These are phyloP conservation scores for Rissa tridactyla DNA, from an alignment of 2,113 vertebrate species.

Conservation along the genomic window DNA sequence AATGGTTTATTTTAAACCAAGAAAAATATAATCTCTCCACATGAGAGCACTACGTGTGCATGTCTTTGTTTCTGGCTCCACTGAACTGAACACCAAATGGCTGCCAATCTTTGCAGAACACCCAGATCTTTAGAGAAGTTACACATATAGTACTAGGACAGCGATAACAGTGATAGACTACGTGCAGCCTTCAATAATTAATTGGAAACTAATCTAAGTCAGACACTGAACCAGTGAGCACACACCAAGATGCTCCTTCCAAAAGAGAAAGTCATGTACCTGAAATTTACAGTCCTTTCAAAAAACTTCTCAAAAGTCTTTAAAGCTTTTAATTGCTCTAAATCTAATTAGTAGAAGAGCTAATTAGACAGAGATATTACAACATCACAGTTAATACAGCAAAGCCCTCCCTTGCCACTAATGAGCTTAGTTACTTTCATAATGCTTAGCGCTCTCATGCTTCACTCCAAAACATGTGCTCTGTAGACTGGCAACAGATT, in stretches of 20 bases:
- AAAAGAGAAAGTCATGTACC: not conserved
- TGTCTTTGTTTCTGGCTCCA: not conserved
- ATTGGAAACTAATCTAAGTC: not conserved
- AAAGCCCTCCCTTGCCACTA: constrained; percentile 32
- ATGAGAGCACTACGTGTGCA: not conserved
- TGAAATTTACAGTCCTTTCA: not conserved
- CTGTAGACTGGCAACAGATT: not conserved
- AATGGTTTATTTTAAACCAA: constrained; percentile 29
- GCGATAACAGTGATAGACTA: not conserved
- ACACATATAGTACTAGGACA: not conserved
- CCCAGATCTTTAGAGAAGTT: not conserved
- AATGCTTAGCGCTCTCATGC: not conserved
- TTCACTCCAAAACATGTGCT: not conserved
- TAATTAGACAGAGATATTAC: constrained; percentile 58
- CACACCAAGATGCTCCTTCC: not conserved
- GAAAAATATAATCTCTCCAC: not conserved
- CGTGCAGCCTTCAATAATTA: not conserved
- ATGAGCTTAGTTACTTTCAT: constrained; percentile 43
- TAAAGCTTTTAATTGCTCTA: constrained; percentile 59
- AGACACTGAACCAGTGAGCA: not conserved
- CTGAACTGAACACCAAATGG: not conserved
- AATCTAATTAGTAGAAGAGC: constrained; percentile 62
- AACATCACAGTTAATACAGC: constrained; percentile 29
- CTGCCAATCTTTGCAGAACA: not conserved
- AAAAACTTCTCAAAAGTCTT: not conserved